Percentiles rank a stretch among this genome's conserved stretches.
These are phyloP conservation scores for Darevskia mixta DNA, from an alignment of 2,797 vertebrate genomes.

Conservation along the genomic window DNA sequence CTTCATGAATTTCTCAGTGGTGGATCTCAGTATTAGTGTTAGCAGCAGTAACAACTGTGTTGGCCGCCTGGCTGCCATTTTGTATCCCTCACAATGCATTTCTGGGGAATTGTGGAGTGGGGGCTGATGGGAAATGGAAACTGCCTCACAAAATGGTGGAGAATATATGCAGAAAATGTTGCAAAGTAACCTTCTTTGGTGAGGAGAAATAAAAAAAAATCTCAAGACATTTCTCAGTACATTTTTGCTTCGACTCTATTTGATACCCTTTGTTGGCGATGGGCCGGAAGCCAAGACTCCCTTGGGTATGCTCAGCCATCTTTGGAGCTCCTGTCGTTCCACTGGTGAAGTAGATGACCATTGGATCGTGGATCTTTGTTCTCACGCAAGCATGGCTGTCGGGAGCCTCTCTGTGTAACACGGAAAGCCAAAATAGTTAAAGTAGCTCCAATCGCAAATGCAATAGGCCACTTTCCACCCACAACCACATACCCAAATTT, in stretches of 20 bases:
- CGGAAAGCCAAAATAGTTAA: not conserved
- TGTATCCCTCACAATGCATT: no score
- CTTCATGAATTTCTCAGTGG: no score
- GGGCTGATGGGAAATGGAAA: no score
- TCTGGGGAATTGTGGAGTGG: no score
- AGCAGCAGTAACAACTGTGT: no score
- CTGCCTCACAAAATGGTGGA: no score
- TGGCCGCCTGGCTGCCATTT: no score
- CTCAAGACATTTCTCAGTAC: not conserved
- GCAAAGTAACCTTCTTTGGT: no score
- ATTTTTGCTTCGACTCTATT: not conserved
- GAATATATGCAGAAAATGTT: no score
- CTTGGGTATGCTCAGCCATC: slow-evolving; percentile 84
- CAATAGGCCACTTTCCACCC: no score
- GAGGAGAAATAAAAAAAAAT: not conserved
- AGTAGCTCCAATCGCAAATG: not conserved
- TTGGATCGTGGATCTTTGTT: slow-evolving; percentile 81
- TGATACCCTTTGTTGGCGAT: slow-evolving; percentile 80
- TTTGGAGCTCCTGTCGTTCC: slow-evolving; percentile 86
- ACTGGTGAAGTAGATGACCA: slow-evolving; percentile 87
- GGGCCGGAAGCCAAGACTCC: slow-evolving; percentile 82
- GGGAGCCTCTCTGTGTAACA: slow-evolving; percentile 64
- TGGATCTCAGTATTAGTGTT: no score
- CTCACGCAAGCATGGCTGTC: slow-evolving; percentile 77
- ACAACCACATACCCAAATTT: no score